Evolutionary conservation across 2,888 invertebrate species (phyloP).

Genomic region (Zaprionus bogoriensis): DNA sequence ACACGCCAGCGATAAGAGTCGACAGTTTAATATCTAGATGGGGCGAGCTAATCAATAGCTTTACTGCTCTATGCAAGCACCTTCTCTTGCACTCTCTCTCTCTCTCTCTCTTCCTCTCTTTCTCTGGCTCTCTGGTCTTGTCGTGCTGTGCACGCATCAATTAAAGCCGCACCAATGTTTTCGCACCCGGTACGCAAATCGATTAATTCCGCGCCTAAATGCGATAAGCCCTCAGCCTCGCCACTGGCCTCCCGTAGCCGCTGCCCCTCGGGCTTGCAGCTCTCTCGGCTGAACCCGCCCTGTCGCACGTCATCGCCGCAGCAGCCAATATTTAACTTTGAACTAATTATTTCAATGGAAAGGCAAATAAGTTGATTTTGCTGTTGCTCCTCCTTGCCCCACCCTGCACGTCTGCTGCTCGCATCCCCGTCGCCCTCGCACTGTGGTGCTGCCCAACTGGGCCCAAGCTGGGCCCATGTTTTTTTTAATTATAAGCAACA

Average conservation of each 20-base stretch:
- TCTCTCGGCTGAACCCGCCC: not conserved
- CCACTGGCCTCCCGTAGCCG: not conserved
- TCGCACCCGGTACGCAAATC: slow-evolving; percentile 80
- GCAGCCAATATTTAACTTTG: slow-evolving; percentile 80
- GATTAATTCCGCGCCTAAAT: slow-evolving; percentile 75
- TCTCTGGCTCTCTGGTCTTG: slow-evolving; percentile 10
- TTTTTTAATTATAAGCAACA: slow-evolving; percentile 78
- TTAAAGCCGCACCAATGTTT: slow-evolving; percentile 81
- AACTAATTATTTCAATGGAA: slow-evolving; percentile 82
- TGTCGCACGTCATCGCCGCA: slow-evolving; percentile 17
- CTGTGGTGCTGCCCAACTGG: slow-evolving; percentile 2
- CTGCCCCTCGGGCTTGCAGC: not conserved
- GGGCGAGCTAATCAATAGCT: slow-evolving; percentile 47
- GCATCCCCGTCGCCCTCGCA: too few relatives aligned
- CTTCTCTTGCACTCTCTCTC: not conserved
- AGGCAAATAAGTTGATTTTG: slow-evolving; percentile 74
- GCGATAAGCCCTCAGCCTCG: slow-evolving; percentile 59
- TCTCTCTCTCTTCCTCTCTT: not conserved
- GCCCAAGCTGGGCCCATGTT: slow-evolving; percentile 64
- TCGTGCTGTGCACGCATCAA: slow-evolving; percentile 76
- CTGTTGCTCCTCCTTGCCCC: too few relatives aligned
- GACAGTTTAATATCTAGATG: slow-evolving; percentile 13
- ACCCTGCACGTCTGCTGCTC: too few relatives aligned
- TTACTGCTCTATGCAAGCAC: slow-evolving; percentile 56
- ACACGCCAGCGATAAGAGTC: slow-evolving; percentile 33